These are phyloP conservation scores for Caenorhabditis sp. DNA, from an alignment of 2,888 invertebrate species.

Conservation along the genomic window DNA sequence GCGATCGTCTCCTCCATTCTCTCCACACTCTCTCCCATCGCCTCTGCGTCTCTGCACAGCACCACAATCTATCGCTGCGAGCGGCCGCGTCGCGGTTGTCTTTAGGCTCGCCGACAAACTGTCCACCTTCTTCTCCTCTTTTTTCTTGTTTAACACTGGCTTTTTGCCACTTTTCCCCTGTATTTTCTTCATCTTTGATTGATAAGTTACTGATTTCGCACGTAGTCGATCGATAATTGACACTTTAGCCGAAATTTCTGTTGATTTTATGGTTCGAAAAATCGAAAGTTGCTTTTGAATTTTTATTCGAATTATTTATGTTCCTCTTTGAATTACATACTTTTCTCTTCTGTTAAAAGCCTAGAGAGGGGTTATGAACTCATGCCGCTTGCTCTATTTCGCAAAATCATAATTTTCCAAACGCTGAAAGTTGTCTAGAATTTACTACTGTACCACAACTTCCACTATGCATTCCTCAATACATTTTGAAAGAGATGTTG, in stretches of 20 bases:
- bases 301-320: too few species aligned
- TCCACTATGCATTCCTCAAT: too few species aligned
- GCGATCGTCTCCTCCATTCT: conserved; percentile 38
- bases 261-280: too few species aligned
- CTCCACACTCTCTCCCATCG: conserved; percentile 27
- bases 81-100: conserved; percentile 62
- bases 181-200: conserved; percentile 1
- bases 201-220: background rate
- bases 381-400: too few species aligned
- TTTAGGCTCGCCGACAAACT: conserved; percentile 62
- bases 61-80: conserved; percentile 32
- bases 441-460: too few species aligned
- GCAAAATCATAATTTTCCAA: too few species aligned
- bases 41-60: conserved; percentile 32
- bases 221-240: background rate
- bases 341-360: too few species aligned
- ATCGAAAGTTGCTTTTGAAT: too few species aligned
- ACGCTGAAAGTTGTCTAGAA: too few species aligned
- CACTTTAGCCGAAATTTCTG: background rate
- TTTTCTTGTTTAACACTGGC: conserved; percentile 44
- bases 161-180: conserved; percentile 24
- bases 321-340: too few species aligned
- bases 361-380: too few species aligned
- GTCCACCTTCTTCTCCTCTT: conserved; percentile 49
- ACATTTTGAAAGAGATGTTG: background rate